Evolutionary conservation across 1,140 invertebrate genomes (phyloP), one percentile per base, ranked within the genome.

Genomic region (Tribolium madens): DNA sequence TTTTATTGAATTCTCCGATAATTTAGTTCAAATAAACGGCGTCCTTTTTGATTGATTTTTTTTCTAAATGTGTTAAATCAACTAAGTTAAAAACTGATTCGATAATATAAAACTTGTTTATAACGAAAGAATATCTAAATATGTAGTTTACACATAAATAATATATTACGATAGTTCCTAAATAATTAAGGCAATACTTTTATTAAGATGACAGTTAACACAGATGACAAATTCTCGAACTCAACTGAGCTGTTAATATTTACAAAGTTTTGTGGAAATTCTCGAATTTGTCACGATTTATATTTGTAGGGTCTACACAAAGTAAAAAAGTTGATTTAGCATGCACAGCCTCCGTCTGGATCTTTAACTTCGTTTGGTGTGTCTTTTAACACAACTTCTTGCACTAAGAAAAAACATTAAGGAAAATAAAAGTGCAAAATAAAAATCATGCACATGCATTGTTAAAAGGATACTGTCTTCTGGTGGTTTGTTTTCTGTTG

Each of bases 301-400:
- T 52, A 52, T 26, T 52, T 64, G 57, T 64, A 64, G 13, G 21
- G 26, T 64, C 57, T 64, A 64, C 26, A 64, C 57, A 64, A 33
- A 64, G 12, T 21, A 3, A 12, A 33, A 64, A 64, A 36, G 21
- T 33, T 46, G 48, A 75, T 75, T 83, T 91, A 97, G 88, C 96
- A 97, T 88, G 95, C 92, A 91, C 96, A 98, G 86, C 94, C 93
- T 85, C 94, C 93, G 88, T 97, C 95, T 83, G 92, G 91, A 87
- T 95, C 94, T 91, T 93, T 94, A 83, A 90, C 92, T 90, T 98
- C 96, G 83, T 94, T 94, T 80, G 96, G 95, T 84, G 96, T 95
- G 86, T 98, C 96, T 91, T 97, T 96, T 86, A 98, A 92, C 86
- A 97, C 94, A 87, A 98, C 96, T 92, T 98, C 97, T 91, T 97